Evolutionary conservation across 2,888 invertebrate species (phyloP).

Genomic region (Eristalis tenax): DNA sequence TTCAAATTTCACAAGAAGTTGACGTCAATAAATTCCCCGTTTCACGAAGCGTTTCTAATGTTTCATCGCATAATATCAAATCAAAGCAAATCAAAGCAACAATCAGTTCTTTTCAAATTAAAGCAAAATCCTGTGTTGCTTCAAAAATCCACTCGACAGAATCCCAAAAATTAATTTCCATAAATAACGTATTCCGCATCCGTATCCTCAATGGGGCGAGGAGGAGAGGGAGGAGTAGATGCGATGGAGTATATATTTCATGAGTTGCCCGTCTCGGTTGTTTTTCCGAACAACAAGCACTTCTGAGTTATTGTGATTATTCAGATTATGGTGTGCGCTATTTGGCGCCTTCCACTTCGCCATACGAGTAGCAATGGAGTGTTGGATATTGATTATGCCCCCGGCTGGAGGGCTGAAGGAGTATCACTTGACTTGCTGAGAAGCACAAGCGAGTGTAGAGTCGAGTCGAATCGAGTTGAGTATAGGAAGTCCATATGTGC

Average conservation of each 20-base stretch:
- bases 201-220: not conserved
- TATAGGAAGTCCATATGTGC: conserved; percentile 56
- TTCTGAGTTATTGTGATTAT: conserved; percentile 14
- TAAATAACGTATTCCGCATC: conserved; percentile 9
- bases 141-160: conserved; percentile 1
- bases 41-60: not conserved
- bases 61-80: not conserved
- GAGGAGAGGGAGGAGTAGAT: not conserved
- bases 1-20: not conserved
- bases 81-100: not conserved
- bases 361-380: conserved; percentile 1
- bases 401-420: conserved; percentile 8
- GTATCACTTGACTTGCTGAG: not conserved
- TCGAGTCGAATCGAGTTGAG: not conserved
- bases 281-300: not conserved
- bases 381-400: conserved; percentile 8
- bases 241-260: not conserved
- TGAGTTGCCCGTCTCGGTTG: not conserved
- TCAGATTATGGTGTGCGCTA: conserved; percentile 15
- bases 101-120: conserved; percentile 10
- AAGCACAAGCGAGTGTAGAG: not conserved
- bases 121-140: not conserved
- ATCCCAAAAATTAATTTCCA: conserved; percentile 15
- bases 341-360: conserved; percentile 21
- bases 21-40: not conserved